Conservation (phyloP, 2,888 invertebrate genomes). For the Andrena haemorrhoa region DNA sequence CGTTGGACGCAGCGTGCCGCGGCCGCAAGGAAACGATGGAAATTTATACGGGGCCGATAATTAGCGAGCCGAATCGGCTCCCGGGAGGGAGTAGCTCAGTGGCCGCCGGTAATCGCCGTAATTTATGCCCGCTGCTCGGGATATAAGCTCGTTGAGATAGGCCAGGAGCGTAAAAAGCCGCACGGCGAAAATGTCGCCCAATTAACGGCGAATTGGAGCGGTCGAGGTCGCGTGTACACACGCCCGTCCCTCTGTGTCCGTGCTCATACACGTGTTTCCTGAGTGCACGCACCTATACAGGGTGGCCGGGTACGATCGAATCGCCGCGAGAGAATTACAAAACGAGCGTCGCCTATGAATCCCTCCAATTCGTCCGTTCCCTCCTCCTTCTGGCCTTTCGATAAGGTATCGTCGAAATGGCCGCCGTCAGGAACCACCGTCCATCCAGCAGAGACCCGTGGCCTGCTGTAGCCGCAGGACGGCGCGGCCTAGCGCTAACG, state of each 20-base stretch:
- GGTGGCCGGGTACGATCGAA: slow-evolving; percentile 41
- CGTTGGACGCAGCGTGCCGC: slow-evolving; percentile 58
- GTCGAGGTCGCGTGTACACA: slow-evolving; percentile 74
- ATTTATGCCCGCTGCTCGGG: slow-evolving; percentile 79
- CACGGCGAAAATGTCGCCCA: slow-evolving; percentile 82
- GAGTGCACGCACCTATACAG: slow-evolving; percentile 38
- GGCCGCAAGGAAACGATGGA: slow-evolving; percentile 69
- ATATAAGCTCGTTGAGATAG: slow-evolving; percentile 78
- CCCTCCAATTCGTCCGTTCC: background rate
- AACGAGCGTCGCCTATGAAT: background rate
- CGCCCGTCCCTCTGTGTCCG: slow-evolving; percentile 6
- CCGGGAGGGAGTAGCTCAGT: slow-evolving; percentile 57
- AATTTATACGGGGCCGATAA: slow-evolving; percentile 80
- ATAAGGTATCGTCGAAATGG: background rate
- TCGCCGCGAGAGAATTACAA: slow-evolving; percentile 4
- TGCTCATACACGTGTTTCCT: slow-evolving; percentile 34
- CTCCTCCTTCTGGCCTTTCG: too few species aligned
- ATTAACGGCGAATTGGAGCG: slow-evolving; percentile 82
- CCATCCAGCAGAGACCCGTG: background rate
- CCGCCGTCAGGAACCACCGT: background rate
- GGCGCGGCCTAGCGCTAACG: background rate
- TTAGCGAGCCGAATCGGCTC: slow-evolving; percentile 77
- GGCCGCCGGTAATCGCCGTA: slow-evolving; percentile 79
- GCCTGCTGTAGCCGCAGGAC: background rate
- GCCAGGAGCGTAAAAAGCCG: slow-evolving; percentile 73